Base-by-base conservation (phyloP, 2,113 vertebrate species). In the Callipepla squamata region DNA sequence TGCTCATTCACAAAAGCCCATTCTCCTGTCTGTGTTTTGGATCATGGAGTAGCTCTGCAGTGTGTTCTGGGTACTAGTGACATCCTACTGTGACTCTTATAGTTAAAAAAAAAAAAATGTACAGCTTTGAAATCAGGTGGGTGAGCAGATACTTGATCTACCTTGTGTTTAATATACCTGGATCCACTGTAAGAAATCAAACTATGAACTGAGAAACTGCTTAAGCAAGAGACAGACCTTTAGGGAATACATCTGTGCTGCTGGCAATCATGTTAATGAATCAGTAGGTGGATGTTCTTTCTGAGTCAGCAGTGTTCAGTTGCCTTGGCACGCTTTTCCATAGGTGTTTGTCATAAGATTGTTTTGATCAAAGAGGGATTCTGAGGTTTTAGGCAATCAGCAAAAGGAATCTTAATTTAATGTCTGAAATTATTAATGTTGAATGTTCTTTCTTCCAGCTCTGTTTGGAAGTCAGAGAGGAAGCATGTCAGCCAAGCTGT, bases 291-390 rank as follows among this genome's bases (percentile, higher is more conserved):
- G 75, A 34, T 61, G 51, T 87, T 34, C 82, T 80, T 67, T 83
- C 82, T 63, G 85, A 93, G 73, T 93, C 90, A 80, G 69, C 76
- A 59, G 28, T 26, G 53, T 72, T 62, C 22, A 13, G n/a, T 53
- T 82, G 90, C 67, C 45, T 82, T 76, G 72, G 87, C 69, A 42
- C 0, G 0, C 26, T 77, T 67, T 38, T 59, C 9, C 61, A 23
- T 3, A n/a, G 72, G 28, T 11, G 40, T 78, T 47, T 50, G 68
- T 69, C 1, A 0, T 59, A 42, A 47, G 44, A 55, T 53, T 51
- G 8, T 44, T 95, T 78, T 91, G 67, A 77, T 80, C 32, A 57
- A 63, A 91, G 85, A 51, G 12, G 66, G 32, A 10, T 57, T 72
- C 61, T 81, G 66, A 81, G 15, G n/a, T 79, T 91, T 72, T 36